Percentiles rank a stretch among this genome's conserved stretches.
phyloP scores from a whole-genome alignment of 2,888 invertebrate genomes.

The Agrotis ipsilon region DNA sequence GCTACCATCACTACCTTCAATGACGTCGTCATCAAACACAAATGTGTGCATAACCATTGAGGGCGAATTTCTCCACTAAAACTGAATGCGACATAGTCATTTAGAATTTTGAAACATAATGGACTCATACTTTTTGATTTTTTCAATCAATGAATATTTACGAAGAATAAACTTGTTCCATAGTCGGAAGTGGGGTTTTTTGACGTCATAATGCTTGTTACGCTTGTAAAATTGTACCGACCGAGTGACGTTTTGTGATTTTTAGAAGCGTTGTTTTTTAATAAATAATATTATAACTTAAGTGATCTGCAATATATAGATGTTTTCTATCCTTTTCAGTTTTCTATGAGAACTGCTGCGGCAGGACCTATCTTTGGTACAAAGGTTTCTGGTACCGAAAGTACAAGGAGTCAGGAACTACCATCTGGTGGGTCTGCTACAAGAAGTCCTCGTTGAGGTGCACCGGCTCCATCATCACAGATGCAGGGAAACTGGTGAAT shows the following conservation, averaged over 20 bases:
- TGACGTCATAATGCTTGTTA: too few species aligned
- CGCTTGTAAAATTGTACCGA: too few species aligned
- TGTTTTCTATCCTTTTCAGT: conserved; percentile 43
- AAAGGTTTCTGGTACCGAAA: conserved; percentile 67
- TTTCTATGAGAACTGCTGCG: conserved; percentile 62
- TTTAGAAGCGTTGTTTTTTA: too few species aligned
- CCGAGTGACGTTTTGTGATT: too few species aligned
- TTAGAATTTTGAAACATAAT: too few species aligned
- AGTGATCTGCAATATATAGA: not conserved
- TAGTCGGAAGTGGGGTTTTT: too few species aligned
- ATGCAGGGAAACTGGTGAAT: conserved; percentile 61
- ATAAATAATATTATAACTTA: too few species aligned
- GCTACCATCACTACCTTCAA: conserved; percentile 71
- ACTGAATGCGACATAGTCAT: too few species aligned
- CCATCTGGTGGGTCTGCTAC: conserved; percentile 73
- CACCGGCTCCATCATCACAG: conserved; percentile 67
- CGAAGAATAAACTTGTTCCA: too few species aligned
- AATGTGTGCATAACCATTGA: conserved; percentile 67
- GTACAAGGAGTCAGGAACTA: conserved; percentile 62
- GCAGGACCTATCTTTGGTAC: conserved; percentile 62
- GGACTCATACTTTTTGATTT: too few species aligned
- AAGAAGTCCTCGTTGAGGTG: conserved; percentile 68
- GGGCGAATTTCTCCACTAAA: not conserved
- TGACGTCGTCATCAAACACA: conserved; percentile 69
- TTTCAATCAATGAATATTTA: too few species aligned